phyloP scores from a whole-genome alignment of 1,140 invertebrate genomes.

The Drosophila pallidifrons region DNA sequence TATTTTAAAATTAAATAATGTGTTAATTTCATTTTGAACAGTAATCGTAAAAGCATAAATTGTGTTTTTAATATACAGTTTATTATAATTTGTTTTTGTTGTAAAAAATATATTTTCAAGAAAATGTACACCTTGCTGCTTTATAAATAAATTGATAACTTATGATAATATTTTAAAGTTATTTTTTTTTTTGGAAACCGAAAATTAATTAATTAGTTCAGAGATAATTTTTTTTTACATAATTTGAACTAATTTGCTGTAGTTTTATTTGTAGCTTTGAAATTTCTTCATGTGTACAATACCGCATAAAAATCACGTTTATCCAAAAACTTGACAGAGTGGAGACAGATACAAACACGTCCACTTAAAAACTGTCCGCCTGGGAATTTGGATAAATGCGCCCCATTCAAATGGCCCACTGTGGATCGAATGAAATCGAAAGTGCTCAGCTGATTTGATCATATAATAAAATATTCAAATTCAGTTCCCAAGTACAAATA shows the following conservation, averaged over 20 bases:
- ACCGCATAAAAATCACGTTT: constrained; percentile 45
- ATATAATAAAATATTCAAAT: background rate
- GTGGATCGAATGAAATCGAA: constrained; percentile 52
- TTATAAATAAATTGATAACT: background rate
- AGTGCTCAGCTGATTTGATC: constrained; percentile 32
- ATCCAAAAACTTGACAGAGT: constrained; percentile 54
- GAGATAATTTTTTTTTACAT: background rate
- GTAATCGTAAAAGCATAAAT: too few species aligned
- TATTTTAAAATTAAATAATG: too few species aligned
- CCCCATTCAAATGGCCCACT: constrained; percentile 45
- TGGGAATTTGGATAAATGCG: constrained; percentile 77
- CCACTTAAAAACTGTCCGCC: constrained; percentile 69
- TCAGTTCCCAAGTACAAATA: background rate
- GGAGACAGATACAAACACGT: constrained; percentile 54
- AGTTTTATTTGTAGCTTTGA: background rate
- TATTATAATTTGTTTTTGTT: too few species aligned
- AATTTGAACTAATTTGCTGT: background rate
- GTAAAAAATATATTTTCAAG: background rate
- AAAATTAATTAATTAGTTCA: background rate
- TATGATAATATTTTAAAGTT: too few species aligned
- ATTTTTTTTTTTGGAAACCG: background rate
- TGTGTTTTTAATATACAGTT: too few species aligned
- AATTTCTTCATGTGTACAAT: constrained; percentile 52
- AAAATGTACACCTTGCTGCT: background rate
- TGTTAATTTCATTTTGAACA: too few species aligned